phyloP scores from a whole-genome alignment of 2,797 vertebrate species.

The Sebastes diploproa region DNA sequence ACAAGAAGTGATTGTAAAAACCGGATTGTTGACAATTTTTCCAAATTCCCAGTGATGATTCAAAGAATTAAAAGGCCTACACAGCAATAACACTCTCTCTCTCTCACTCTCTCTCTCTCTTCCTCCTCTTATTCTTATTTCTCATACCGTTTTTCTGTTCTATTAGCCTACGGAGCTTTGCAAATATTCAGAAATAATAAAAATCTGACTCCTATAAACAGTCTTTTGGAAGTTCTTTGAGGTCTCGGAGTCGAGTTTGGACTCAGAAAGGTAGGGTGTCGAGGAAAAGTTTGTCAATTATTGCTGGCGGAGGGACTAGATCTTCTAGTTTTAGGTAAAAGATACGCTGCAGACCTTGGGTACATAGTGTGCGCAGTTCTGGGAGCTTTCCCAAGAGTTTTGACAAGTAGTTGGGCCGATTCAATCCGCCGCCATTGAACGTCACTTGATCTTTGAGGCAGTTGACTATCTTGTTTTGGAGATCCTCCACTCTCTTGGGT shows the following conservation, averaged over 20 bases:
- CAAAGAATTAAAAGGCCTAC: slow-evolving; percentile 44
- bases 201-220: slow-evolving; percentile 66
- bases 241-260: slow-evolving; percentile 71
- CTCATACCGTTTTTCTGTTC: slow-evolving; percentile 32
- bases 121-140: slow-evolving; percentile 35
- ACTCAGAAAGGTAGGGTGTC: slow-evolving; percentile 99
- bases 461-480: slow-evolving; percentile 99
- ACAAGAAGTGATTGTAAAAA: slow-evolving; percentile 79
- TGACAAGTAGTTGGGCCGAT: slow-evolving; percentile 98
- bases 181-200: slow-evolving; percentile 67
- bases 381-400: slow-evolving; percentile 99
- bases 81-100: slow-evolving; percentile 36
- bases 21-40: slow-evolving; percentile 71
- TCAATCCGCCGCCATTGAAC: slow-evolving; percentile 95
- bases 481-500: slow-evolving; percentile 97
- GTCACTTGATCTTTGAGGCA: slow-evolving; percentile 99
- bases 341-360: slow-evolving; percentile 99
- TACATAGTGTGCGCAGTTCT: slow-evolving; percentile 98
- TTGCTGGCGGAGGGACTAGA: slow-evolving; percentile 98
- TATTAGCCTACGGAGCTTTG: slow-evolving; percentile 53
- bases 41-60: slow-evolving; percentile 68
- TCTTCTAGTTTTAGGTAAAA: slow-evolving; percentile 99
- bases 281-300: slow-evolving; percentile 99
- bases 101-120: not conserved
- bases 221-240: slow-evolving; percentile 83